Base-by-base conservation (phyloP, 2,888 invertebrate genomes). In the Fragum sueziense region DNA sequence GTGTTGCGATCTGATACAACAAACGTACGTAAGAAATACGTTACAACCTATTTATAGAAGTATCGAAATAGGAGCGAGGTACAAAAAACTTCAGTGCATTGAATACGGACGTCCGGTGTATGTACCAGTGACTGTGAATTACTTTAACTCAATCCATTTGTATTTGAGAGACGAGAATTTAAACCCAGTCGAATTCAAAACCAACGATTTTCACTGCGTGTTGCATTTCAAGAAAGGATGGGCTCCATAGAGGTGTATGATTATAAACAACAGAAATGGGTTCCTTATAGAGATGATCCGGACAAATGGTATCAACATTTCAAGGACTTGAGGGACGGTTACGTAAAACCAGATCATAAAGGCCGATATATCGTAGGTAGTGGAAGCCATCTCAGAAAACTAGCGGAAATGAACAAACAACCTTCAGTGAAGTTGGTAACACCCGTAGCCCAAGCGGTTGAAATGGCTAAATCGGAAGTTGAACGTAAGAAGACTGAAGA, bases 381-480 rank as follows among this genome's bases (percentile, higher is more conserved):
- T 22, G 52, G 57, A 59, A 14, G 6, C 29, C n/a, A n/a, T n/a
- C n/a, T n/a, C n/a, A n/a, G n/a, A n/a, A n/a, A 31, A 61, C 14
- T 31, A 61, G 31, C 29, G 61, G 33, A 29, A 61, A 61, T 9
- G n/a, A 33, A 27, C 11, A 29, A 61, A 33, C 20, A 29, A 25
- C 72, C 72, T n/a, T 31, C n/a, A 20, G 52, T 72, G 7, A 73
- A 57, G 17, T 31, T 62, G 33, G 73, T 76, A 0, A 76, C 65
- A 11, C 73, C 73, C 33, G 73, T 76, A n/a, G 73, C 80, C 27
- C 76, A 73, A 27, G 76, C 72, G 0, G 3, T 57, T 3, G 73
- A 73, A 34, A 80, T 73, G 9, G 80, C 70, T 25, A 51, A 76
- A 57, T 69, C 71, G 17, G 80, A 80, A 73, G 25, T 76, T 2